Evolutionary conservation across 2,113 vertebrate genomes (phyloP).

Genomic region (Stercorarius parasiticus): DNA sequence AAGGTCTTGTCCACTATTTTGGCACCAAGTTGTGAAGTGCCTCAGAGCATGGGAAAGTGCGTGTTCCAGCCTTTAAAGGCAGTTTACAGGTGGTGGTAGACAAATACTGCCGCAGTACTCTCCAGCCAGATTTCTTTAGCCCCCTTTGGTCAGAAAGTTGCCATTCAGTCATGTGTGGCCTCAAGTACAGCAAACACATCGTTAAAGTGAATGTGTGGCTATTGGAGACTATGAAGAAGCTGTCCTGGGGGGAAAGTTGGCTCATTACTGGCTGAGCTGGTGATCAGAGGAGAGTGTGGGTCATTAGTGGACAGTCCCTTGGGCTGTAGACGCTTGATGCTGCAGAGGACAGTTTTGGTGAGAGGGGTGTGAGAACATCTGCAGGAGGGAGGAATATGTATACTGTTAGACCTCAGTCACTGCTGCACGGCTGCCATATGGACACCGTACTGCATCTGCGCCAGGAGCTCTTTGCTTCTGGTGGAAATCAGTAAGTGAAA

Average conservation of each 20-base stretch:
- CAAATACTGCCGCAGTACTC: background rate
- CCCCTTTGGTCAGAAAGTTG: background rate
- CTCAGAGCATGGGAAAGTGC: background rate
- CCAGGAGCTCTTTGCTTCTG: background rate
- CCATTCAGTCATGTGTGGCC: background rate
- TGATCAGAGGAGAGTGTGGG: background rate
- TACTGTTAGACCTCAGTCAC: background rate
- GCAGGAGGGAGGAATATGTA: background rate
- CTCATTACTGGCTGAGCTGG: background rate
- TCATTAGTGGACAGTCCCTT: background rate
- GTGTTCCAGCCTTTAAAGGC: background rate
- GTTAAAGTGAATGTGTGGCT: background rate
- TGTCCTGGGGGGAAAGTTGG: background rate
- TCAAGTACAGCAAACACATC: background rate
- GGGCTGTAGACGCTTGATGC: background rate
- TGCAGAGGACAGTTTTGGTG: background rate
- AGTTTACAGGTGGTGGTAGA: background rate
- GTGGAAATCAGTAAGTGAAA: background rate
- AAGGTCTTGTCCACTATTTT: background rate
- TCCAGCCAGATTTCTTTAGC: background rate
- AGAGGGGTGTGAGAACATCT: background rate
- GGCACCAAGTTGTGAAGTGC: background rate
- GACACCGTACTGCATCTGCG: rapidly evolving
- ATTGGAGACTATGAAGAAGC: background rate
- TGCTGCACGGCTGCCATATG: background rate